A percentile compares a stretch with the other conserved stretches of the same genome.
Evolutionary conservation across 2,797 vertebrate genomes (phyloP).

Genomic region (Periparus ater): DNA sequence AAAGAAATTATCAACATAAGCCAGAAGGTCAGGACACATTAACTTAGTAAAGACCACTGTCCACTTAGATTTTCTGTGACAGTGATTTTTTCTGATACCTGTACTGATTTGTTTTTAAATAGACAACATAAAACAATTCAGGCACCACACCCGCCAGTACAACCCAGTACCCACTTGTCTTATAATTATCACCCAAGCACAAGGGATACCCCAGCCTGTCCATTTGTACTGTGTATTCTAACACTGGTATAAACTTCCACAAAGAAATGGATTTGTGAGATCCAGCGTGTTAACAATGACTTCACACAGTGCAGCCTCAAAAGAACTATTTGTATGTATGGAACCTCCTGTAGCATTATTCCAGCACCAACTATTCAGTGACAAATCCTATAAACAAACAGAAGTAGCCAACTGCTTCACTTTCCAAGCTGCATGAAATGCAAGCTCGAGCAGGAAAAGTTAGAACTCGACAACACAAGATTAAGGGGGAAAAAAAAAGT

Average conservation of each 20-base stretch:
- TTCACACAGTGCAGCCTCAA: not conserved
- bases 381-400: constrained; percentile 23
- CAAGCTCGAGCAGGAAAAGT: not conserved
- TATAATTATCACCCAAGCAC: not conserved
- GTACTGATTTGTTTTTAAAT: not conserved
- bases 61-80: not conserved
- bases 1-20: not conserved
- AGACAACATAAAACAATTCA: not conserved
- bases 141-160: not conserved
- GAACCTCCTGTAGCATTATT: not conserved
- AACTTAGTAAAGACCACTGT: not conserved
- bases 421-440: not conserved
- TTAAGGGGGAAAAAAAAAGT: not conserved
- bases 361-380: not conserved
- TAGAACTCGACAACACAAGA: not conserved
- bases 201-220: not conserved
- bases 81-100: not conserved
- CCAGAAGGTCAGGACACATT: not conserved
- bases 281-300: not conserved
- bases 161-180: not conserved
- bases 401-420: not conserved
- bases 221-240: not conserved
- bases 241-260: not conserved
- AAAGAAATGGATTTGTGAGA: not conserved
- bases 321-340: not conserved